A percentile compares a stretch with the other conserved stretches of the same genome.
These are phyloP conservation scores for Paradisaea rubra DNA, from an alignment of 2,113 vertebrate species.

Conservation along the genomic window DNA sequence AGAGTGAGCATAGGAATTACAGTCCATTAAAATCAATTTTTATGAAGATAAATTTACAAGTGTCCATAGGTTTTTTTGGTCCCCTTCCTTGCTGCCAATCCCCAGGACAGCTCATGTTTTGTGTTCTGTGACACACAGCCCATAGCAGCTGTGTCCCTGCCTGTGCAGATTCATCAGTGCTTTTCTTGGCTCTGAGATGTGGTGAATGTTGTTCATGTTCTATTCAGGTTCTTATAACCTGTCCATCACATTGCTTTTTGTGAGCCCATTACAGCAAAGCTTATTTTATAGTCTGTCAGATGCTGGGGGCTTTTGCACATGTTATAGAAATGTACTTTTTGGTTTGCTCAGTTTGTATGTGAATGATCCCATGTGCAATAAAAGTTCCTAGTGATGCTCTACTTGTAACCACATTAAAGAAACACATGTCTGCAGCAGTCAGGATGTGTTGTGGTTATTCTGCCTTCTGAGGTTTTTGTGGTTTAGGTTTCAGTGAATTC, in stretches of 20 bases:
- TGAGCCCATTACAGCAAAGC: neutral
- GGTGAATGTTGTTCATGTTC: neutral
- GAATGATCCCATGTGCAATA: neutral
- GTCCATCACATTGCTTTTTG: neutral
- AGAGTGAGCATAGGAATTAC: neutral
- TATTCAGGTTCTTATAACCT: neutral
- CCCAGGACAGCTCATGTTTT: neutral
- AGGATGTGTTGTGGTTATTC: neutral
- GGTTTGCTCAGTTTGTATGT: neutral
- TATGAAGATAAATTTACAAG: neutral
- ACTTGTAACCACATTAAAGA: conserved; percentile 28
- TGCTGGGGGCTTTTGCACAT: neutral
- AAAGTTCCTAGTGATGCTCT: neutral
- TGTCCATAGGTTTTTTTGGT: neutral
- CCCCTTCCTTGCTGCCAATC: neutral
- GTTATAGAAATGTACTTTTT: neutral
- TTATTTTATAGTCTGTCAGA: neutral
- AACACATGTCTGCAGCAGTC: neutral
- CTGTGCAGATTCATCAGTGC: neutral
- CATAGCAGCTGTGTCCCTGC: neutral
- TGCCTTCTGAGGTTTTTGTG: conserved; percentile 9
- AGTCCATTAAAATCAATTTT: neutral
- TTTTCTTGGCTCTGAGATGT: neutral
- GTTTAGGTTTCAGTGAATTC: conserved; percentile 11
- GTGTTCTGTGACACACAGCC: neutral